These are phyloP conservation scores for Apostichopus japonicus DNA, from an alignment of 35 echinoderm and acorn worm species.

Conservation along the genomic window DNA sequence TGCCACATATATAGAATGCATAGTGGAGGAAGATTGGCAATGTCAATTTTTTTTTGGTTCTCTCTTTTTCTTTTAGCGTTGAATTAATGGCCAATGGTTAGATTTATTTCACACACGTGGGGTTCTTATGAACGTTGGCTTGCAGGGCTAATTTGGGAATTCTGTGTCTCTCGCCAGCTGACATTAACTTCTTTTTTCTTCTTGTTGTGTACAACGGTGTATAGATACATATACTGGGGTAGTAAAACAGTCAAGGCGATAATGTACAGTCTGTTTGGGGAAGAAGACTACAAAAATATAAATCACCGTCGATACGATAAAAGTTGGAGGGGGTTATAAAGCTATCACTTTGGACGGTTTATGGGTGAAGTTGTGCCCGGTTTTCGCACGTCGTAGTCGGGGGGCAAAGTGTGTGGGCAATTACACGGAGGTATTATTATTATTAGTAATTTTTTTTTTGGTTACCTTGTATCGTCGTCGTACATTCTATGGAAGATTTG, in stretches of 20 bases:
- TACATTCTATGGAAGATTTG: too few relatives aligned
- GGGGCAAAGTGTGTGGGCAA: conserved; percentile 42
- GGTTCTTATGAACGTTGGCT: neutral
- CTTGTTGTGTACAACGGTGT: neutral
- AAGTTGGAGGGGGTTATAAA: conserved; percentile 51
- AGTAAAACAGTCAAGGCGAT: conserved; percentile 62
- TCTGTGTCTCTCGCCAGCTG: conserved; percentile 42
- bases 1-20: neutral
- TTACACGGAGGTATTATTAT: neutral
- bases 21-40: conserved; percentile 12
- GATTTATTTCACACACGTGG: conserved; percentile 58
- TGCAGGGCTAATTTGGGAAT: conserved; percentile 55
- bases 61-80: neutral
- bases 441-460: too few relatives aligned
- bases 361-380: neutral
- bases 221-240: conserved; percentile 14
- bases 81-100: conserved; percentile 46
- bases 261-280: conserved; percentile 61
- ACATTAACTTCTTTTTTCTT: conserved; percentile 3
- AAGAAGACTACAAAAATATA: conserved; percentile 34
- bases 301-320: conserved; percentile 37
- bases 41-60: neutral
- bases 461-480: too few relatives aligned
- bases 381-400: neutral
- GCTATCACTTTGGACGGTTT: conserved; percentile 42